Base-by-base conservation (phyloP, 2,888 invertebrate genomes). In the Eudemis profundana region DNA sequence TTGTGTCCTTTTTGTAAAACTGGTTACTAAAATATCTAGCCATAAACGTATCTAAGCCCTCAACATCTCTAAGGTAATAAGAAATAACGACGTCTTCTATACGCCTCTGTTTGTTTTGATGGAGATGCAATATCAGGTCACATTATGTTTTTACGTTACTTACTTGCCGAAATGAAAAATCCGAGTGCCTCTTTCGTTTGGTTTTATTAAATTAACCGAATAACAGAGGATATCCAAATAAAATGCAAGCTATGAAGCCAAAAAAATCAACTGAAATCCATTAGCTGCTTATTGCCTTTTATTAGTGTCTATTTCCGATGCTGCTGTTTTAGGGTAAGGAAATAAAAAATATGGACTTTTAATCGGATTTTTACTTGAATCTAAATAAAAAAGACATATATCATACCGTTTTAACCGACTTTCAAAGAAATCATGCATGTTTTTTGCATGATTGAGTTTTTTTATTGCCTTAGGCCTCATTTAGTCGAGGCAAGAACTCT, bases 51-150 rank as follows among this genome's bases (percentile, higher is more conserved):
- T 63, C 63, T 63, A 49, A 2, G 10, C 19, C 29, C 29, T 33
- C 2, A 4, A 5, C 7, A 14, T 42, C 0, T 57, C 63, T 63
- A 63, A 33, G 49, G 21, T 56, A 63, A 63, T 63, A 63, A 63
- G 40, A 56, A 63, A 38, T 61, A 56, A 50, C 33, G 23, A 42
- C 19, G 29, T 21, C 21, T 50, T 40, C 15, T 36, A 40, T 49
- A 38, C 23, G 14, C 17, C 19, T 50, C 51, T 36, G 47, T 42
- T 49, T 63, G 56, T 57, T 44, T 19, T 63, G 56, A 63, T 49
- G 63, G 56, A 63, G 42, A 42, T 42, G 49, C 56, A 57, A 63
- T 63, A 57, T 49, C 54, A 49, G 49, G 40, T 33, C 40, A 63
- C 49, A 56, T 63, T 12, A 63, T 49, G 49, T 56, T 56, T 49